phyloP scores from a whole-genome alignment of 1,140 invertebrate genomes.

The Dysdera silvatica region DNA sequence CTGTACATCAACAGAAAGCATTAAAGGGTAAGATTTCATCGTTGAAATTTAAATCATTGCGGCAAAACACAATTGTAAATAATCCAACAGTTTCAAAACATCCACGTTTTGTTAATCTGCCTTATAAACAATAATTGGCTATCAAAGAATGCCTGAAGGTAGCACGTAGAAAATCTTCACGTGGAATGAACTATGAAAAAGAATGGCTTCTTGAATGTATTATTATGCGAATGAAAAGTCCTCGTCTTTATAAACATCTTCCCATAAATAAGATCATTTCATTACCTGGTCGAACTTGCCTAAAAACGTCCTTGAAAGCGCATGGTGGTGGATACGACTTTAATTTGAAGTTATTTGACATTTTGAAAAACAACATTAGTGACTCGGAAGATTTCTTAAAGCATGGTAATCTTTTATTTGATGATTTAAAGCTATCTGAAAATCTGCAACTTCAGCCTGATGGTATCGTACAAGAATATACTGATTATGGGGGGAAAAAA shows the following conservation, averaged over 20 bases:
- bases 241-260: not conserved
- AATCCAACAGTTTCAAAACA: too few relatives aligned
- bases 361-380: not conserved
- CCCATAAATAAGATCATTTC: not conserved
- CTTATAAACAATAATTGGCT: too few relatives aligned
- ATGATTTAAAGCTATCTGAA: constrained; percentile 5
- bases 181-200: not conserved
- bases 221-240: not conserved
- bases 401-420: not conserved
- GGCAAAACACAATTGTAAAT: too few relatives aligned
- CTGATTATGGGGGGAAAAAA: constrained; percentile 3
- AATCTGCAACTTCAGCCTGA: not conserved
- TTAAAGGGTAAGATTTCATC: too few relatives aligned
- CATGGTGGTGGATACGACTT: not conserved
- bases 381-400: not conserved
- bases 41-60: too few relatives aligned
- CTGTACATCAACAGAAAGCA: too few relatives aligned
- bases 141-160: too few relatives aligned
- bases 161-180: not conserved
- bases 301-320: not conserved
- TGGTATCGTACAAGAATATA: not conserved
- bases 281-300: constrained; percentile 6
- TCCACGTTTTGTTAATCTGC: too few relatives aligned
- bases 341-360: not conserved
- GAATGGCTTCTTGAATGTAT: constrained; percentile 1